Evolutionary conservation across 30 jellyfish, hydroid and myxozoan species (phyloP).

Genomic region (Nemopilema nomurai): DNA sequence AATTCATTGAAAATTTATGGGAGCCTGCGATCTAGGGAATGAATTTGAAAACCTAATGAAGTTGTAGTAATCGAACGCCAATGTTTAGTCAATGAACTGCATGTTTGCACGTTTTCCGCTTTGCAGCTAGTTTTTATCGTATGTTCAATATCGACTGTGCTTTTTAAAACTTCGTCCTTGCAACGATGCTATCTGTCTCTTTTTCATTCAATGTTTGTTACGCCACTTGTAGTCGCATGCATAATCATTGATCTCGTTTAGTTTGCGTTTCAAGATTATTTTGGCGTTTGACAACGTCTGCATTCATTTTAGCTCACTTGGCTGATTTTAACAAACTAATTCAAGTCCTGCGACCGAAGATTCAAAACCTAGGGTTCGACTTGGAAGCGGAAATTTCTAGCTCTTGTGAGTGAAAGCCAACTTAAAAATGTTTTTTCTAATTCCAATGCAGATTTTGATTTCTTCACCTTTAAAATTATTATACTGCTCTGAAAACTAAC

Average conservation of each 20-base stretch:
- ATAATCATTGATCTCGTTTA: not conserved
- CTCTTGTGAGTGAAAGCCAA: slow-evolving; percentile 26
- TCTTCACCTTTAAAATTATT: too few relatives aligned
- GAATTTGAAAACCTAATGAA: too few relatives aligned
- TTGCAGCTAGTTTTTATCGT: too few relatives aligned
- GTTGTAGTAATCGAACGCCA: not conserved
- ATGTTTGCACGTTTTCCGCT: too few relatives aligned
- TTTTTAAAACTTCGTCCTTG: too few relatives aligned
- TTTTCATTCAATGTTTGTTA: not conserved
- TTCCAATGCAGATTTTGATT: too few relatives aligned
- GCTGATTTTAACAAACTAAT: slow-evolving; percentile 22
- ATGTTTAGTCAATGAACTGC: not conserved
- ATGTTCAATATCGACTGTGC: too few relatives aligned
- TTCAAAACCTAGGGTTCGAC: slow-evolving; percentile 32
- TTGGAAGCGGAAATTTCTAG: slow-evolving; percentile 34
- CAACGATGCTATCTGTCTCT: too few relatives aligned
- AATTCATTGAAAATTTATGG: not conserved
- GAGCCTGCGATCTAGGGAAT: not conserved
- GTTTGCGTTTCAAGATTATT: not conserved
- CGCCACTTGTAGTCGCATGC: not conserved
- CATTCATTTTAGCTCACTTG: slow-evolving; percentile 15
- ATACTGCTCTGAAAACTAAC: too few relatives aligned
- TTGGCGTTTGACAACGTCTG: not conserved
- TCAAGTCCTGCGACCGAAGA: slow-evolving; percentile 45
- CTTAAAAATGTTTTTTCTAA: not conserved